phyloP scores from a whole-genome alignment of 2,888 invertebrate genomes.

The Hyles lineata region DNA sequence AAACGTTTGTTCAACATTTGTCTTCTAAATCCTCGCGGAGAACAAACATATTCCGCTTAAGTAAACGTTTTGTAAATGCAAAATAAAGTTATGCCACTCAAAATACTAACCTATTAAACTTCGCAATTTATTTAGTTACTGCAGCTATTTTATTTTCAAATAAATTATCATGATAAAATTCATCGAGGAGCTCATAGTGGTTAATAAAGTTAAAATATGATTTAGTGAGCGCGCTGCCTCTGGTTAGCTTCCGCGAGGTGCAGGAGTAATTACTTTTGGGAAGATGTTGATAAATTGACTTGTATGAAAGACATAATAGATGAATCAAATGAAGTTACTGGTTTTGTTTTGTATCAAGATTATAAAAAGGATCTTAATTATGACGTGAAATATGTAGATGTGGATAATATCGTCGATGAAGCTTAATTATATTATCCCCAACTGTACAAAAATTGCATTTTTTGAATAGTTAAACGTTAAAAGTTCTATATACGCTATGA shows the following conservation, averaged over 20 bases:
- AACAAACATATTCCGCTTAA: no score
- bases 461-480: no score
- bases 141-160: not conserved
- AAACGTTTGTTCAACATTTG: no score
- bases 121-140: not conserved
- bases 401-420: no score
- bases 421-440: no score
- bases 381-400: not conserved
- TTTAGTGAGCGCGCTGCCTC: not conserved
- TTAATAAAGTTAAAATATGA: slow-evolving; percentile 12
- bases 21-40: no score
- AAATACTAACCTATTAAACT: not conserved
- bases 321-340: not conserved
- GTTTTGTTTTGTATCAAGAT: not conserved
- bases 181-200: not conserved
- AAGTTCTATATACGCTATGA: no score
- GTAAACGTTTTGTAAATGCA: no score
- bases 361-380: not conserved
- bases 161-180: slow-evolving; percentile 9
- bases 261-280: slow-evolving; percentile 13
- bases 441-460: no score
- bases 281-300: slow-evolving; percentile 9
- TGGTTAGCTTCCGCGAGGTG: slow-evolving; percentile 5
- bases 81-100: no score
- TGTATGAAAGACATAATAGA: not conserved